Percentiles rank a stretch among this genome's conserved stretches.
Evolutionary conservation across 1,140 invertebrate species (phyloP).

Genomic region (Pseudomyrmex gracilis): DNA sequence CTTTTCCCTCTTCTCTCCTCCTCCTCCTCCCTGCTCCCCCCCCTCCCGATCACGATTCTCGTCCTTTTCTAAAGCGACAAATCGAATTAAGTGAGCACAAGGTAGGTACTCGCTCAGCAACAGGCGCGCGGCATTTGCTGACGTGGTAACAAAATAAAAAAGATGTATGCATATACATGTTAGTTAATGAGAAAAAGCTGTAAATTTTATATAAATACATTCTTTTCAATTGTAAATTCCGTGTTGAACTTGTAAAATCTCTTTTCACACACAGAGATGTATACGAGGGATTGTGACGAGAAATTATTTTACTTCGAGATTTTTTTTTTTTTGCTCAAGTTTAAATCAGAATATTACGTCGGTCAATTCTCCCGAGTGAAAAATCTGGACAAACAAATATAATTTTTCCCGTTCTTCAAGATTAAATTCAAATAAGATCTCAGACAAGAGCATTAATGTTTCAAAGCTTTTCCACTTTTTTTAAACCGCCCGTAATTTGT

Average conservation of each 20-base stretch:
- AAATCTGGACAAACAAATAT: background rate
- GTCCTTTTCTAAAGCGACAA: conserved; percentile 1
- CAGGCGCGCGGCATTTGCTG: conserved; percentile 3
- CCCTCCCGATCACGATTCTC: conserved; percentile 8
- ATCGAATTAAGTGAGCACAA: conserved; percentile 11
- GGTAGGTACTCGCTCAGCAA: conserved; percentile 23
- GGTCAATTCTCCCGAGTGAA: background rate
- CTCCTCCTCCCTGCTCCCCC: background rate
- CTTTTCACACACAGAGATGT: no score
- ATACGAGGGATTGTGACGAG: no score
- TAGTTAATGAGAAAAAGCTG: background rate
- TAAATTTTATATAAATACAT: background rate
- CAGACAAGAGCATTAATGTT: background rate
- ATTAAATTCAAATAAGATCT: background rate
- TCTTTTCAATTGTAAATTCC: background rate
- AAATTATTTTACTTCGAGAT: background rate
- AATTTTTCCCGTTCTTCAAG: background rate
- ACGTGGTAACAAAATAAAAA: background rate
- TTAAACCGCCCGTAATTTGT: conserved; percentile 26
- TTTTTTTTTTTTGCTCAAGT: no score
- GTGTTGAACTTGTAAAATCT: background rate
- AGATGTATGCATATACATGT: background rate
- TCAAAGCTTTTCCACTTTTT: conserved; percentile 28
- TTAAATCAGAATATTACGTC: background rate
- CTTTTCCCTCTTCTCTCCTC: no score